Conservation (phyloP, 2,113 vertebrate genomes). For the Lontra canadensis region DNA sequence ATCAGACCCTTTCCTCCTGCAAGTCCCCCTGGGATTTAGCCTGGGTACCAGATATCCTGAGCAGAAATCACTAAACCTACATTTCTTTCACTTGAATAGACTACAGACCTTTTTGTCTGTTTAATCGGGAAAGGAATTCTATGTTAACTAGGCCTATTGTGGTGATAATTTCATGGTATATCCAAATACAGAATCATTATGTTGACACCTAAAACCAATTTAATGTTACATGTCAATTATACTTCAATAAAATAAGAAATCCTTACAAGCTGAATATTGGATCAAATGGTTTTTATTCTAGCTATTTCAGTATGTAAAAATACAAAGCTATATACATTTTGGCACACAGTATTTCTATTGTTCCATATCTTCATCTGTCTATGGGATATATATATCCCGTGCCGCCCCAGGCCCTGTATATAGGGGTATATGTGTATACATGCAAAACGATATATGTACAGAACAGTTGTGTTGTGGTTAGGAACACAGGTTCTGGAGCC, state of each 20-base stretch:
- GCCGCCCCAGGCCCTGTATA: not conserved
- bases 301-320: not conserved
- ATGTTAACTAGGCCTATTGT: not conserved
- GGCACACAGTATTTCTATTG: not conserved
- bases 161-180: not conserved
- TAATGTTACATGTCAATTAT: not conserved
- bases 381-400: not conserved
- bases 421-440: not conserved
- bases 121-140: slow-evolving; percentile 13
- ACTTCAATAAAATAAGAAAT: not conserved
- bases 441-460: not conserved
- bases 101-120: not conserved
- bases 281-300: not conserved
- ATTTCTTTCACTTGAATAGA: slow-evolving; percentile 30
- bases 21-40: not conserved
- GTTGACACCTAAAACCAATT: not conserved
- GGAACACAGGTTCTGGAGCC: not conserved
- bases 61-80: not conserved
- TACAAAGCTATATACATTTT: not conserved
- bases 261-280: not conserved
- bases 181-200: not conserved
- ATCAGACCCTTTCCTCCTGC: not conserved
- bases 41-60: not conserved
- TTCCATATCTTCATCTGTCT: not conserved
- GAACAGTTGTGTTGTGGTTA: not conserved